Percentiles rank a stretch among this genome's conserved stretches.
Conservation (phyloP, 2,888 invertebrate species). For the Gryllus longicercus region DNA sequence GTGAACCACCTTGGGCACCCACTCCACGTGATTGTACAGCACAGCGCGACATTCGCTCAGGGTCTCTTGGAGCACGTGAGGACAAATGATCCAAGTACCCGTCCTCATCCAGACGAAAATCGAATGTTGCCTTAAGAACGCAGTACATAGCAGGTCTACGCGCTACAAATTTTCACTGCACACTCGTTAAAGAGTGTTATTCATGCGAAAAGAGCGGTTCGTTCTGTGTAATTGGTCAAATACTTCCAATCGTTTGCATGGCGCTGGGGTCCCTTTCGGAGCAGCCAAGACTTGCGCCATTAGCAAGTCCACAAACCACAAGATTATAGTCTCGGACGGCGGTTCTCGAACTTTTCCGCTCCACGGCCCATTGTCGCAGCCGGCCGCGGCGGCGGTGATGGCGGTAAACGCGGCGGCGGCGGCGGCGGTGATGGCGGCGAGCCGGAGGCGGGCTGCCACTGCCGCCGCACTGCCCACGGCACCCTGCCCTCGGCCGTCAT, state of each 20-base stretch:
- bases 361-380: constrained; percentile 17
- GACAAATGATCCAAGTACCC: too few relatives aligned
- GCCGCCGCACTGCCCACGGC: not conserved
- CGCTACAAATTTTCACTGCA: not conserved
- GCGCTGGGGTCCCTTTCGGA: not conserved
- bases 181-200: not conserved
- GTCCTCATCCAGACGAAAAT: too few relatives aligned
- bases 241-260: constrained; percentile 5
- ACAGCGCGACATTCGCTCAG: too few relatives aligned
- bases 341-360: constrained; percentile 17
- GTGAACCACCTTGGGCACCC: too few relatives aligned
- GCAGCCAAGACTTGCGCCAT: not conserved
- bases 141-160: not conserved
- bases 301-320: constrained; percentile 1
- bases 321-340: not conserved
- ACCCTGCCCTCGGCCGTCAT: not conserved
- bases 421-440: not conserved
- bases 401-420: not conserved
- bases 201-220: not conserved
- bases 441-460: not conserved
- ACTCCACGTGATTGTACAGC: too few relatives aligned
- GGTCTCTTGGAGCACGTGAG: too few relatives aligned
- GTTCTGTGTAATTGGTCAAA: not conserved
- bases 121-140: too few relatives aligned
- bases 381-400: not conserved